Percentiles rank a stretch among this genome's conserved stretches.
Conservation (phyloP, 2,113 vertebrate genomes). For the Campylomormyrus tamandua region DNA sequence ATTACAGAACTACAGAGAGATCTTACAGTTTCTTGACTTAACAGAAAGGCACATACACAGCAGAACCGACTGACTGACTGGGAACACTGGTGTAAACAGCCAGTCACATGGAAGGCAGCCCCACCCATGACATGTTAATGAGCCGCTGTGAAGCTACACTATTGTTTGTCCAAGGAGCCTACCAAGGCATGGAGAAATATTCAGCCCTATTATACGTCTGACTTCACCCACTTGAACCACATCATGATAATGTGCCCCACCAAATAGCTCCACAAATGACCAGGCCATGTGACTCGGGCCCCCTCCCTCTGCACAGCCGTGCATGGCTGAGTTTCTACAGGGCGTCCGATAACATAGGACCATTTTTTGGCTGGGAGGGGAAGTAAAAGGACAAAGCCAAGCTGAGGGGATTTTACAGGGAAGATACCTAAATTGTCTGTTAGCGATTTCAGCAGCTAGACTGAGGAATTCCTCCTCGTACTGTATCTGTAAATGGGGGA, state of each 20-base stretch:
- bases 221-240: slow-evolving; percentile 12
- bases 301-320: background rate
- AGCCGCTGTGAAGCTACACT: background rate
- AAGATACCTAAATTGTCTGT: background rate
- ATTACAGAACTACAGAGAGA: background rate
- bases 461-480: background rate
- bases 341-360: background rate
- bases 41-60: background rate
- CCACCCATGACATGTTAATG: background rate
- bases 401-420: background rate
- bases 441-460: background rate
- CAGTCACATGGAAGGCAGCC: background rate
- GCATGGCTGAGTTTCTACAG: background rate
- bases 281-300: background rate
- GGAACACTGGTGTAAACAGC: background rate
- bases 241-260: background rate
- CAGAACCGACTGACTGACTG: background rate
- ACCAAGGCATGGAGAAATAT: background rate
- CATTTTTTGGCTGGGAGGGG: background rate
- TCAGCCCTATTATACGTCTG: background rate
- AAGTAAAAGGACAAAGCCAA: background rate
- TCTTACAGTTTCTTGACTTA: background rate
- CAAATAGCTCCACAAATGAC: slow-evolving; percentile 11
- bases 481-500: background rate
- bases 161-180: background rate